Base-by-base conservation (phyloP, 2,113 vertebrate genomes). In the Sylvicapra grimmia region DNA sequence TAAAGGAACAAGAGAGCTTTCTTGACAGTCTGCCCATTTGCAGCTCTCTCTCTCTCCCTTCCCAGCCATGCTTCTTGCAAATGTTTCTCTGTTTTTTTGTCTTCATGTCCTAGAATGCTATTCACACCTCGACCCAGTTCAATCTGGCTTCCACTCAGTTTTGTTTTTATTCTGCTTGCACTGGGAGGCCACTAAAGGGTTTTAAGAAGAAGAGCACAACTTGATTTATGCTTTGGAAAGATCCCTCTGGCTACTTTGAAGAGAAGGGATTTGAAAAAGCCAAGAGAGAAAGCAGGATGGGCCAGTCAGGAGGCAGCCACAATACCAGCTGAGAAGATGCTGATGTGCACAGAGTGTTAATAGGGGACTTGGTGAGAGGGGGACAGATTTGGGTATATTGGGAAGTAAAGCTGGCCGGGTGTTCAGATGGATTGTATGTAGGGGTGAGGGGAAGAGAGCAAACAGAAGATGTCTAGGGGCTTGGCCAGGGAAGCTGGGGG, bases 201-300 rank as follows among this genome's bases (percentile, higher is more conserved):
- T 79, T 95, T 65, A 89, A 77, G 80, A 85, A 86, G 63, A 75
- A 23, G 53, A 59, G 63, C 18, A 40, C 13, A 47, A 31, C 83
- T 92, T 79, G 88, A 87, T 58, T 63, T 80, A 44, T 87, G 51
- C 31, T 95, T 95, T 61, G 58, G 47, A 93, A 95, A 92, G 9
- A 33, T 88, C 72, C 36, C 40, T 61, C 56, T 65, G 80, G 58
- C 36, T 95, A 54, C 88, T 87, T 93, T 16, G 56, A 63, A 84
- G 56, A 58, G 51, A 63, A 58, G 29, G 44, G 63, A 13, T 93
- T 94, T 96, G 49, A 49, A 93, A 86, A 96, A 90, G 33, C 12
- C 29, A 31, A 33, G 49, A 75, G n/a, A 96, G 65, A 8, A 40
- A 54, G 21, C 9, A 7, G 72, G 27, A 72, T 6, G 6, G 6